A percentile compares a stretch with the other conserved stretches of the same genome.
phyloP scores from a whole-genome alignment of 2,113 vertebrate genomes.

The Mus pahari region DNA sequence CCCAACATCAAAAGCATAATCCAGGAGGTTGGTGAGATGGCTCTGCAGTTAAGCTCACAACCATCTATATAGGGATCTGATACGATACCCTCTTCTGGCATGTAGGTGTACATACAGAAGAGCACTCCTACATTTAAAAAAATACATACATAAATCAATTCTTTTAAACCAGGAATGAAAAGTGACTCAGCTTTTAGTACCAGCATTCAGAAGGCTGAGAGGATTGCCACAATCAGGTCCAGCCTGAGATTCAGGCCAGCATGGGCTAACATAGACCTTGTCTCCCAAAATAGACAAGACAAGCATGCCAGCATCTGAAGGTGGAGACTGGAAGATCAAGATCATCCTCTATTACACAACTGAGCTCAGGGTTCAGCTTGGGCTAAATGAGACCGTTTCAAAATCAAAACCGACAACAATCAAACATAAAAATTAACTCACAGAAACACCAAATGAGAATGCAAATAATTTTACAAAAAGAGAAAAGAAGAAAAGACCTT shows the following conservation, averaged over 20 bases:
- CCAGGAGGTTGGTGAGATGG: no score
- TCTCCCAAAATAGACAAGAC: background rate
- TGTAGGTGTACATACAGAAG: no score
- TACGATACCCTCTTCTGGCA: no score
- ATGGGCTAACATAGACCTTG: background rate
- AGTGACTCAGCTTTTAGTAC: background rate
- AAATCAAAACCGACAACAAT: background rate
- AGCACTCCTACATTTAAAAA: no score
- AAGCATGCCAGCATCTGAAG: background rate
- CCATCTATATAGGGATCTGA: no score
- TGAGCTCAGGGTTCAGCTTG: background rate
- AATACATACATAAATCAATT: no score
- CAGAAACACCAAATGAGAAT: slow-evolving; percentile 26
- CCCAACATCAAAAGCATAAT: background rate
- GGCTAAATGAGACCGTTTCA: background rate
- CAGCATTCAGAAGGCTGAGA: background rate
- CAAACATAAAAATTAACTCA: slow-evolving; percentile 32
- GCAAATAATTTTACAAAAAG: background rate
- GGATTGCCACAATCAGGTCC: background rate
- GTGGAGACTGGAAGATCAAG: background rate
- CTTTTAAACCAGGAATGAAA: background rate
- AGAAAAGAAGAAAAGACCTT: background rate
- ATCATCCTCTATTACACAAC: background rate
- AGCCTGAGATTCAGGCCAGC: background rate
- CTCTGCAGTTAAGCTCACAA: no score